Conservation (phyloP, 2,888 invertebrate species). For the Eupithecia inturbata region DNA sequence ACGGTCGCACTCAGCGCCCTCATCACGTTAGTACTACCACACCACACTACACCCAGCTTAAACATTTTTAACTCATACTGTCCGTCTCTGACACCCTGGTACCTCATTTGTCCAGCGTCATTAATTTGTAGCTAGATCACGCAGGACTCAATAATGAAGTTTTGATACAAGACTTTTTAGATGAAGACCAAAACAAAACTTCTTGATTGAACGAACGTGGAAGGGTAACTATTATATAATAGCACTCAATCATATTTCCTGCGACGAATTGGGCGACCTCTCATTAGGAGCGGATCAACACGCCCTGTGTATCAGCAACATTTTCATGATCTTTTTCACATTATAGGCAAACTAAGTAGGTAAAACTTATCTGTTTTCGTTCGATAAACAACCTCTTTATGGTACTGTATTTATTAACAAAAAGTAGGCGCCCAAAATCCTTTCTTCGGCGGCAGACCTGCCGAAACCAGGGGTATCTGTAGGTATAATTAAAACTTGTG, state of each 20-base stretch:
- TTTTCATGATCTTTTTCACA: neutral
- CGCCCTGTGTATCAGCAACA: neutral
- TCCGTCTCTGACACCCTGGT: neutral
- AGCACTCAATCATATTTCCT: neutral
- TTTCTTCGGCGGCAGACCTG: neutral
- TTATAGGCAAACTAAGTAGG: neutral
- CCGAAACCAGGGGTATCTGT: neutral
- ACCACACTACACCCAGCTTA: neutral
- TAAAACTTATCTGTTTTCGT: neutral
- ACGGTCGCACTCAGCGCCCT: conserved; percentile 78
- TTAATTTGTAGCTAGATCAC: neutral
- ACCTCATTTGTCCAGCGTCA: neutral
- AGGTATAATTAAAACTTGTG: neutral
- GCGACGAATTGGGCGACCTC: neutral
- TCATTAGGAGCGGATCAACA: neutral
- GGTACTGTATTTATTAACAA: neutral
- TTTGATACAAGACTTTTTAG: neutral
- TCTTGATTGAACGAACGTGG: neutral
- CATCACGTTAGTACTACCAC: conserved; percentile 61
- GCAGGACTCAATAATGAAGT: neutral
- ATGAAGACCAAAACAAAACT: neutral
- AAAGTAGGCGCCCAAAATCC: neutral
- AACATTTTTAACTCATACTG: neutral
- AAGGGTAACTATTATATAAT: neutral
- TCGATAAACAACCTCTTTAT: neutral